Evolutionary conservation across 2,113 vertebrate species (phyloP).

Genomic region (Melanotaenia duboulayi): DNA sequence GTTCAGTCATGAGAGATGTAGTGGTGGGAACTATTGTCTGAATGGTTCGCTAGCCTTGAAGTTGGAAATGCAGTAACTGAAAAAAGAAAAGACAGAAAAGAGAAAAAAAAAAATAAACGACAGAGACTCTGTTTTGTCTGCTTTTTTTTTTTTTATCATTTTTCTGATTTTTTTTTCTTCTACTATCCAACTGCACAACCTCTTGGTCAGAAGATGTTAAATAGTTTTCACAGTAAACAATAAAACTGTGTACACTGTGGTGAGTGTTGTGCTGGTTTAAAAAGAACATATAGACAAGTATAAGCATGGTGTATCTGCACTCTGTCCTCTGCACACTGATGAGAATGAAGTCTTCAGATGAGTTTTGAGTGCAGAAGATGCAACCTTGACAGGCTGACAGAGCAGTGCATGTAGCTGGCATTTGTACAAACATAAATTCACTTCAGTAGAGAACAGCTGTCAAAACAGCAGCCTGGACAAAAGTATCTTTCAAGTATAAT

Average conservation of each 20-base stretch:
- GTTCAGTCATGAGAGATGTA: slow-evolving; percentile 35
- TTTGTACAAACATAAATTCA: slow-evolving; percentile 10
- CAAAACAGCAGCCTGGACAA: slow-evolving; percentile 11
- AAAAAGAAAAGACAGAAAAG: too few relatives aligned
- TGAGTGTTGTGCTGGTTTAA: neutral
- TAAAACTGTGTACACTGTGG: neutral
- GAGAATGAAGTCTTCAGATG: neutral
- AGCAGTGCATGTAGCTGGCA: neutral
- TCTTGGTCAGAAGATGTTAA: slow-evolving; percentile 2
- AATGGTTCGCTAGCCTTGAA: slow-evolving; percentile 28
- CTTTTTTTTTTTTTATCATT: neutral
- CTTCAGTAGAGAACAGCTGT: slow-evolving; percentile 21
- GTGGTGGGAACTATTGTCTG: slow-evolving; percentile 16
- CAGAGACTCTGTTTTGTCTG: slow-evolving; percentile 19
- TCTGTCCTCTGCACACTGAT: neutral
- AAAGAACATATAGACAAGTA: neutral
- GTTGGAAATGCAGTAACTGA: slow-evolving; percentile 7
- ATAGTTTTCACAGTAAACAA: slow-evolving; percentile 3
- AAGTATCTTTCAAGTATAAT: neutral
- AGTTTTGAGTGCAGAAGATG: slow-evolving; percentile 31
- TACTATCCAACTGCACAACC: neutral
- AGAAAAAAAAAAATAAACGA: too few relatives aligned
- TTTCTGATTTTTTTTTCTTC: neutral
- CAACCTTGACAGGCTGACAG: slow-evolving; percentile 52
- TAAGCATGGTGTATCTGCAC: neutral